Evolutionary conservation across 2,113 vertebrate genomes (phyloP).

Genomic region (Ptyas mucosa): DNA sequence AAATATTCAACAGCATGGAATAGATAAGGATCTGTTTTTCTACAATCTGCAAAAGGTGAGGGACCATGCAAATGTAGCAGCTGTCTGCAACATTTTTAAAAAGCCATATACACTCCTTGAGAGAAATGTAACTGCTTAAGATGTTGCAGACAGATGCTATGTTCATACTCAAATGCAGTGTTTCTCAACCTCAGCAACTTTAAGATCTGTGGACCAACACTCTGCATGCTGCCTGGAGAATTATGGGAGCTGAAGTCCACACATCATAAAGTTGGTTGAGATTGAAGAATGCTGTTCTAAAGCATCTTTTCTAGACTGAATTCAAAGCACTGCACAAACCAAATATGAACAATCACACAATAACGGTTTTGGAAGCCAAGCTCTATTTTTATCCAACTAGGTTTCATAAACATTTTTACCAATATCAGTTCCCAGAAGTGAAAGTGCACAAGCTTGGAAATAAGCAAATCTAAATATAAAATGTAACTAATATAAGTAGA

Average conservation of each 20-base stretch:
- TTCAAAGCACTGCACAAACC: neutral
- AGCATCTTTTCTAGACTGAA: neutral
- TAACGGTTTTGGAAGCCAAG: neutral
- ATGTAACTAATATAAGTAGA: neutral
- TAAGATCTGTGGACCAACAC: neutral
- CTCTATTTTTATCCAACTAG: neutral
- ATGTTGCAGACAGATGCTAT: neutral
- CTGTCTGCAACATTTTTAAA: neutral
- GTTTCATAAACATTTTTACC: neutral
- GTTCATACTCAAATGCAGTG: neutral
- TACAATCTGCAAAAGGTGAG: neutral
- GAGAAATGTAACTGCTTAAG: neutral
- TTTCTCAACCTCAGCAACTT: neutral
- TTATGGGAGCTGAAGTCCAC: neutral
- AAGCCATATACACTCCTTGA: neutral
- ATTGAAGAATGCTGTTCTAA: neutral
- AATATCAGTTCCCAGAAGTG: neutral
- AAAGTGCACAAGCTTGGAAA: neutral
- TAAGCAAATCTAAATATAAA: neutral
- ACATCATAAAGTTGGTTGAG: neutral
- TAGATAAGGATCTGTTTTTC: neutral
- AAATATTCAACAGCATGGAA: neutral
- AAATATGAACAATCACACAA: neutral
- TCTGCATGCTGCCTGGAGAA: neutral
- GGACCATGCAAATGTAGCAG: neutral